Evolutionary conservation across 2,888 invertebrate genomes (phyloP).

Genomic region (Cactoblastis cactorum): DNA sequence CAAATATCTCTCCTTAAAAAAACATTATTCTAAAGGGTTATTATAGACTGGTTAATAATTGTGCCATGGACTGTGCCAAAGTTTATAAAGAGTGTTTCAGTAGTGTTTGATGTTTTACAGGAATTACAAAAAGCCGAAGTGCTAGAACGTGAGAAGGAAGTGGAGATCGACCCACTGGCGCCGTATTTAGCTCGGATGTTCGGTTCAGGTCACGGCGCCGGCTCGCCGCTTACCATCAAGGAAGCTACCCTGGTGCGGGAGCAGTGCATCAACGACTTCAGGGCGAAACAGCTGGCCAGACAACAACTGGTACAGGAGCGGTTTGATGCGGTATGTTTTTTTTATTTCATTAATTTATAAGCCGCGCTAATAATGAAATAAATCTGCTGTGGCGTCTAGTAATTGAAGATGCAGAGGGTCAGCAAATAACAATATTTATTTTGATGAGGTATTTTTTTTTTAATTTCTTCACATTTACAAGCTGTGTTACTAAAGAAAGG

Average conservation of each 20-base stretch:
- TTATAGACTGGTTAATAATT: too few relatives aligned
- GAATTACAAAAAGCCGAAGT: constrained; percentile 72
- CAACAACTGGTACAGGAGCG: constrained; percentile 82
- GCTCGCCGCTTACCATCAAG: constrained; percentile 57
- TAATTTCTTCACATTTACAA: too few relatives aligned
- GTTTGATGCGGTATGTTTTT: constrained; percentile 79
- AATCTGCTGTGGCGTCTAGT: too few relatives aligned
- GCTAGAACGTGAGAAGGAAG: constrained; percentile 80
- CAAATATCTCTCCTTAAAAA: too few relatives aligned
- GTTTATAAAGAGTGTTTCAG: too few relatives aligned
- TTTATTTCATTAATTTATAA: background rate
- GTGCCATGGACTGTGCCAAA: background rate
- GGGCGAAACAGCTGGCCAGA: constrained; percentile 79
- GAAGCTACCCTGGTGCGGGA: constrained; percentile 73
- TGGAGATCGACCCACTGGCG: constrained; percentile 80
- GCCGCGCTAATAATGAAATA: too few relatives aligned
- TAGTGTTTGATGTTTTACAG: constrained; percentile 43
- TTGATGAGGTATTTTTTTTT: too few relatives aligned
- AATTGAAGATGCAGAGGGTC: too few relatives aligned
- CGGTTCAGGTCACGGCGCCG: constrained; percentile 59
- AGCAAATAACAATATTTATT: too few relatives aligned
- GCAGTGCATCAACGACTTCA: constrained; percentile 84
- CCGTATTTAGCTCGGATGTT: constrained; percentile 82
- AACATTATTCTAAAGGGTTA: too few relatives aligned
- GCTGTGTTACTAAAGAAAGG: too few relatives aligned